These are phyloP conservation scores for Hypocryptadius cinnamomeus DNA, from an alignment of 2,113 vertebrate species.

Conservation along the genomic window DNA sequence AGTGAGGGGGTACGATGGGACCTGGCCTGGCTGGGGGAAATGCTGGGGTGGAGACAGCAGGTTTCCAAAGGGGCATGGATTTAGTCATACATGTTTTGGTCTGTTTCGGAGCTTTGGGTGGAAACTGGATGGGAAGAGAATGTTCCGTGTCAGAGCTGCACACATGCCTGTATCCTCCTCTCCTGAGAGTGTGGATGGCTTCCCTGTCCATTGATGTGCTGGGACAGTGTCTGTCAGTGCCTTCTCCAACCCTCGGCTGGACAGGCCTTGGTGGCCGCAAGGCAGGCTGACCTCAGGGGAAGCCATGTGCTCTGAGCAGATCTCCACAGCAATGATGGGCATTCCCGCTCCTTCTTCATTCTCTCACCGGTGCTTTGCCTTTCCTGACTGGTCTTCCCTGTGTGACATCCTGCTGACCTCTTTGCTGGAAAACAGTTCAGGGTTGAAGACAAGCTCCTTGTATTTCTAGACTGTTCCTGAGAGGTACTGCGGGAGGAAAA, in stretches of 20 bases:
- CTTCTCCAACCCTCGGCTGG: fast-evolving
- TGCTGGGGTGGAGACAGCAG: neutral
- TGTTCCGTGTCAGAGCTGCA: neutral
- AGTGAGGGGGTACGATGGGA: neutral
- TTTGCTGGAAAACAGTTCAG: neutral
- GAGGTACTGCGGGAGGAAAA: neutral
- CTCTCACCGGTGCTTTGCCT: neutral
- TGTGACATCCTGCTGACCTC: neutral
- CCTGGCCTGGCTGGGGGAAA: neutral
- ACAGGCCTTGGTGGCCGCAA: neutral
- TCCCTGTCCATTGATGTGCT: neutral
- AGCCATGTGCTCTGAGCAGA: neutral
- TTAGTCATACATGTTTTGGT: neutral
- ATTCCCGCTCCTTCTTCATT: neutral
- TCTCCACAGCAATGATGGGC: neutral
- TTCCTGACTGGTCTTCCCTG: neutral
- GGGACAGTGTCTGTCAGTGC: neutral
- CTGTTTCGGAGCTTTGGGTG: neutral
- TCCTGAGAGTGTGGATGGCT: neutral
- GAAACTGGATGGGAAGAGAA: neutral
- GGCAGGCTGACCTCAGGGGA: too few relatives aligned
- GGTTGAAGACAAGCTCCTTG: neutral
- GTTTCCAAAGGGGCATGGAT: neutral
- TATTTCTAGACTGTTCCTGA: neutral
- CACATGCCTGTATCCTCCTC: neutral